Evolutionary conservation across 2,888 invertebrate genomes (phyloP).

Genomic region (Tetramorium bicarinatum): DNA sequence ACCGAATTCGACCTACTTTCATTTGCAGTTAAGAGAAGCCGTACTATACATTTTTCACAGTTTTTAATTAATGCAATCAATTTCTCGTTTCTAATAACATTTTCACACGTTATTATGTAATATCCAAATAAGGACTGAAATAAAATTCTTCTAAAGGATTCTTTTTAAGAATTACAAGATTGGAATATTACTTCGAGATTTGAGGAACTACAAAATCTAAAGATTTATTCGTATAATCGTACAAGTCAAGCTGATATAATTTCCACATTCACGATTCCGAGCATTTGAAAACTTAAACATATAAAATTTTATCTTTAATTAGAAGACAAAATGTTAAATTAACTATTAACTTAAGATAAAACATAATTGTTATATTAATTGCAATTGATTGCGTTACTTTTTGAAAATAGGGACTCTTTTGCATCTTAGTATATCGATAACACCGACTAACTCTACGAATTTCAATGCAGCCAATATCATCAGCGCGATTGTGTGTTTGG

Average conservation of each 20-base stretch:
- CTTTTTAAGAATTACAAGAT: not conserved
- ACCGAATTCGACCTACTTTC: conserved; percentile 65
- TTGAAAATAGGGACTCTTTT: conserved; percentile 49
- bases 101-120: not conserved
- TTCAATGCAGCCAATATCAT: conserved; percentile 62
- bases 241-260: not conserved
- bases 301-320: not conserved
- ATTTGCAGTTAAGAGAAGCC: conserved; percentile 37
- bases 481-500: conserved; percentile 52
- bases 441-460: conserved; percentile 52
- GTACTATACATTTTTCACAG: not conserved
- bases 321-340: not conserved
- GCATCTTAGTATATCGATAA: conserved; percentile 24
- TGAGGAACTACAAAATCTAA: not conserved
- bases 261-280: not conserved
- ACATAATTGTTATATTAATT: not conserved
- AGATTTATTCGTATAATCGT: not conserved
- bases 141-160: not conserved
- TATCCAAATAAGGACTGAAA: not conserved
- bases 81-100: conserved; percentile 4
- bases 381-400: conserved; percentile 11
- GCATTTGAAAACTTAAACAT: not conserved
- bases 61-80: not conserved
- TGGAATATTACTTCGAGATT: not conserved
- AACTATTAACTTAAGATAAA: not conserved